These are phyloP conservation scores for Emesis castigata DNA, from an alignment of 2,888 invertebrate genomes.

Conservation along the genomic window DNA sequence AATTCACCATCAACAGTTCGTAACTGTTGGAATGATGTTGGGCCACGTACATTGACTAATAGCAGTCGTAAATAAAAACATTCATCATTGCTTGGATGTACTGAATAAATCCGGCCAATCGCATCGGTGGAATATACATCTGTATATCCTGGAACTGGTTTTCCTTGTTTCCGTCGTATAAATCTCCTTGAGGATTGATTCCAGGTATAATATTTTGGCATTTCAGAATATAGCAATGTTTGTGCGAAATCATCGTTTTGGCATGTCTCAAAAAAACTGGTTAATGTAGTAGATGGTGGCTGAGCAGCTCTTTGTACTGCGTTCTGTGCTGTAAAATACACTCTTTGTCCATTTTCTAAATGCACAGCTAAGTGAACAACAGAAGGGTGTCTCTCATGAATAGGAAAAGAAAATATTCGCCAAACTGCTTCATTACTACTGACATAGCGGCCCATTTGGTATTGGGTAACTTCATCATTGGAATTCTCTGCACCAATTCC, in stretches of 20 bases:
- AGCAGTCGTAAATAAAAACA: conserved; percentile 74
- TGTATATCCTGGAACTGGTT: conserved; percentile 63
- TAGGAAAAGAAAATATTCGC: conserved; percentile 59
- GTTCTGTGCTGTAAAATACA: conserved; percentile 1
- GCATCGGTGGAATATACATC: conserved; percentile 71
- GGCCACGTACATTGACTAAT: too few relatives aligned
- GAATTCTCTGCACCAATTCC: conserved; percentile 57
- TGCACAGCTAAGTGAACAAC: conserved; percentile 40
- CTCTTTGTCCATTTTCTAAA: conserved; percentile 51
- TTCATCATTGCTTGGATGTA: conserved; percentile 73
- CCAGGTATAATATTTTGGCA: conserved; percentile 66
- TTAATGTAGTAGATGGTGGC: conserved; percentile 66
- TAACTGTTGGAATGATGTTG: conserved; percentile 34
- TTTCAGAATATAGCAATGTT: conserved; percentile 62
- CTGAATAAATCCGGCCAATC: conserved; percentile 73
- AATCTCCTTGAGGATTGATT: conserved; percentile 62
- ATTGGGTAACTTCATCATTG: background rate
- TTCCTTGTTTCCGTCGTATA: conserved; percentile 64
- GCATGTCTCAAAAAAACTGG: conserved; percentile 62
- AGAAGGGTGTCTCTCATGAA: conserved; percentile 60
- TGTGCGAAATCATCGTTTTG: conserved; percentile 60
- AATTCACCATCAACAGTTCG: conserved; percentile 67
- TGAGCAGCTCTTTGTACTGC: background rate
- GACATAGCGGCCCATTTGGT: conserved; percentile 39
- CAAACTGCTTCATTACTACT: conserved; percentile 66